These are phyloP conservation scores for Argyresthia goedartella DNA, from an alignment of 2,888 invertebrate genomes.

Conservation along the genomic window DNA sequence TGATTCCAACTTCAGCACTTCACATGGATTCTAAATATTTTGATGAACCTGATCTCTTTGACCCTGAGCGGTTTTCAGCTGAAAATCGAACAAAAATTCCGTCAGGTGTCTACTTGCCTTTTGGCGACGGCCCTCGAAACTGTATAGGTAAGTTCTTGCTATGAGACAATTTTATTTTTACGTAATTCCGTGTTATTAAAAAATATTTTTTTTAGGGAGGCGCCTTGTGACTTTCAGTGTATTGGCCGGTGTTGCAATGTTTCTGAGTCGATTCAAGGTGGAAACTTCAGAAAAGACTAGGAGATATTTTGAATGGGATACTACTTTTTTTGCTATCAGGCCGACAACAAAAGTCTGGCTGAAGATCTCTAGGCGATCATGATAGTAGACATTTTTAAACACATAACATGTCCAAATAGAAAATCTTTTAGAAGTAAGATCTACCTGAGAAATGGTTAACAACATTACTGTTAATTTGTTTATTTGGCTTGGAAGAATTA, in stretches of 20 bases:
- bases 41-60: conserved; percentile 15
- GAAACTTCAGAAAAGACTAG: conserved; percentile 12
- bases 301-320: neutral
- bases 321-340: neutral
- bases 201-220: conserved; percentile 9
- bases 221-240: conserved; percentile 16
- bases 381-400: no score
- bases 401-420: no score
- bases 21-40: conserved; percentile 18
- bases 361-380: neutral
- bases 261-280: conserved; percentile 9
- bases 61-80: conserved; percentile 18
- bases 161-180: neutral
- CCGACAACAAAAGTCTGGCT: neutral
- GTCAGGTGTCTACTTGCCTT: conserved; percentile 30
- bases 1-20: conserved; percentile 18
- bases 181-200: no score
- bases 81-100: conserved; percentile 14
- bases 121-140: conserved; percentile 38
- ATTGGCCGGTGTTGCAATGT: conserved; percentile 9
- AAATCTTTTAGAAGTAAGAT: no score
- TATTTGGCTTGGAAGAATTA: no score
- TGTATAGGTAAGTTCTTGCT: conserved; percentile 28
- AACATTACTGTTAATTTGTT: no score
- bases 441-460: no score